phyloP scores from a whole-genome alignment of 1,140 invertebrate species.

The Diachasma alloeum region DNA sequence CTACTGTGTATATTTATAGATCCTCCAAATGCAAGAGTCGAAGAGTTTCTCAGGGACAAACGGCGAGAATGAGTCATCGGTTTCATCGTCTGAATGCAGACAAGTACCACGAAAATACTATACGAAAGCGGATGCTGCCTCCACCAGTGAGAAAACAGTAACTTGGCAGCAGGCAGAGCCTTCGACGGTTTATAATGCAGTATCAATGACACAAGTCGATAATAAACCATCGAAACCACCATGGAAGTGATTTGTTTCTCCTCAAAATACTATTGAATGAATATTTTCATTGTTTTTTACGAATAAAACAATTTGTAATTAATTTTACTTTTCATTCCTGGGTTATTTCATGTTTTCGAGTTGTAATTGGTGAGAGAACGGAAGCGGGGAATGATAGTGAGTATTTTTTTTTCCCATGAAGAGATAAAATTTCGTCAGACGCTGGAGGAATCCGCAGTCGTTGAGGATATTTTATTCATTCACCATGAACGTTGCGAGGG shows the following conservation, averaged over 20 bases:
- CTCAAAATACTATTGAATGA: not conserved
- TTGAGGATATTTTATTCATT: not conserved
- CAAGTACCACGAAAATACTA: constrained; percentile 57
- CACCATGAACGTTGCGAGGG: not conserved
- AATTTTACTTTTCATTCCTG: not conserved
- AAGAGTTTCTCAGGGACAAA: constrained; percentile 39
- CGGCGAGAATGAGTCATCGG: constrained; percentile 34
- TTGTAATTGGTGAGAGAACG: not conserved
- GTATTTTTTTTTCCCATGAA: constrained; percentile 3
- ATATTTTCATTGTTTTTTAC: constrained; percentile 30
- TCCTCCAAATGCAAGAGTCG: constrained; percentile 57
- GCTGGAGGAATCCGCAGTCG: not conserved
- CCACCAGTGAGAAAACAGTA: not conserved
- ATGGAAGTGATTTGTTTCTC: constrained; percentile 55
- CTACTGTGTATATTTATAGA: constrained; percentile 38
- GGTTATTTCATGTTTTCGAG: too few relatives aligned
- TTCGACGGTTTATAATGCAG: not conserved
- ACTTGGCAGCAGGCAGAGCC: not conserved
- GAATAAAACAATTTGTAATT: constrained; percentile 24
- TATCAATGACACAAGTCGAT: not conserved
- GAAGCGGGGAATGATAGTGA: not conserved
- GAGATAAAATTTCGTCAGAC: not conserved
- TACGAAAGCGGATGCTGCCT: constrained; percentile 43
- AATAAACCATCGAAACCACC: constrained; percentile 46
- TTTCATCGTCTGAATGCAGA: constrained; percentile 47